Evolutionary conservation across 2,113 vertebrate genomes (phyloP).

Genomic region (Mystacornis crossleyi): DNA sequence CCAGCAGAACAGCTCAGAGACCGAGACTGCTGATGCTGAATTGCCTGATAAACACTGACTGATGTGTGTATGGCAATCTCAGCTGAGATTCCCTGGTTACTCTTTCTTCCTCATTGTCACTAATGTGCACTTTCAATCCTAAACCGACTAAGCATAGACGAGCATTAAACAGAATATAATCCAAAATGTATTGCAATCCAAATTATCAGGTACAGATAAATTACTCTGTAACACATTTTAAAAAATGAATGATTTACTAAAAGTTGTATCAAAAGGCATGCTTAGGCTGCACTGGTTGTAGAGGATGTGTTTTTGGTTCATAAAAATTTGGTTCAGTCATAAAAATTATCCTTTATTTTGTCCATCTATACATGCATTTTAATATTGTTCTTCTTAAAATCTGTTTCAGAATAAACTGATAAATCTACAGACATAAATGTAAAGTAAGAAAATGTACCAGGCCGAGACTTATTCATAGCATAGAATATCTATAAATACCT

Average conservation of each 20-base stretch:
- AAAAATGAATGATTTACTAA: neutral
- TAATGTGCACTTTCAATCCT: neutral
- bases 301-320: neutral
- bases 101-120: rapidly evolving
- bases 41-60: neutral
- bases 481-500: neutral
- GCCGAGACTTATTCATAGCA: neutral
- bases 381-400: neutral
- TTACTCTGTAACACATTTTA: neutral
- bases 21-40: neutral
- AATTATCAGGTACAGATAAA: neutral
- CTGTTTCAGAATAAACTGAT: neutral
- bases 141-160: neutral
- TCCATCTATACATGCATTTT: neutral
- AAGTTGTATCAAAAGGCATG: neutral
- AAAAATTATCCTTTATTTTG: neutral
- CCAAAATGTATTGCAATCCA: neutral
- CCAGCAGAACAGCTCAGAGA: neutral
- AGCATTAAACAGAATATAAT: neutral
- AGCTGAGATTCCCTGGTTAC: neutral
- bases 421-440: neutral
- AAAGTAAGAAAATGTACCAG: neutral
- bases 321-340: neutral
- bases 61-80: neutral
- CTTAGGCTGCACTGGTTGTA: neutral